Conservation (phyloP, 2,797 vertebrate genomes). For the Cichlasoma orientale region DNA sequence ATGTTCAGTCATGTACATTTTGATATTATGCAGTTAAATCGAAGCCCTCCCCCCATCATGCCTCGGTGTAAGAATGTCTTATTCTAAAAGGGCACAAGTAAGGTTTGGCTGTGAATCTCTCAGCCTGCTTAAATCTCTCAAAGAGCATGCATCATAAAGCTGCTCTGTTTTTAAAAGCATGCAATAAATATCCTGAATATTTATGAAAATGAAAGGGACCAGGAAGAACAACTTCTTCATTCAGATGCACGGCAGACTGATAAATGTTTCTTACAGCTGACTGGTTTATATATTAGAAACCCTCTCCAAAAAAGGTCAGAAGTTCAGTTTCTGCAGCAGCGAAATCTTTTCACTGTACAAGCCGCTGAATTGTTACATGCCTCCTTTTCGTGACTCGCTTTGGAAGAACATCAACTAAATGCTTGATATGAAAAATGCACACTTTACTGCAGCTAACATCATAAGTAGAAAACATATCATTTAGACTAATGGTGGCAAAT, state of each 20-base stretch:
- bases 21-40: conserved; percentile 20
- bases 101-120: conserved; percentile 30
- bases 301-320: conserved; percentile 45
- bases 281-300: conserved; percentile 50
- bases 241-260: conserved; percentile 39
- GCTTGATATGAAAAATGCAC: conserved; percentile 46
- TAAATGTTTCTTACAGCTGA: conserved; percentile 48
- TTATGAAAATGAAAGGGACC: conserved; percentile 64
- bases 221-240: conserved; percentile 46
- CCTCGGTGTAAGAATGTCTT: not conserved
- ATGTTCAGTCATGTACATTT: conserved; percentile 27
- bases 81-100: conserved; percentile 26
- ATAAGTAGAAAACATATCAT: conserved; percentile 60
- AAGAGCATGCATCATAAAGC: conserved; percentile 52
- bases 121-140: conserved; percentile 38
- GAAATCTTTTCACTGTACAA: conserved; percentile 27
- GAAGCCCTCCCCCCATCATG: not conserved
- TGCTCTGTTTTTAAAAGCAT: conserved; percentile 56
- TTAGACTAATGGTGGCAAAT: conserved; percentile 61
- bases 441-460: conserved; percentile 54
- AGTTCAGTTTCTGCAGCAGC: conserved; percentile 50
- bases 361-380: conserved; percentile 19
- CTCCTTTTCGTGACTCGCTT: conserved; percentile 31
- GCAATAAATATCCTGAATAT: conserved; percentile 63
- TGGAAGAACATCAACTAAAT: conserved; percentile 53